These are phyloP conservation scores for Eupithecia pulchellata DNA, from an alignment of 2,888 invertebrate genomes.

Conservation along the genomic window DNA sequence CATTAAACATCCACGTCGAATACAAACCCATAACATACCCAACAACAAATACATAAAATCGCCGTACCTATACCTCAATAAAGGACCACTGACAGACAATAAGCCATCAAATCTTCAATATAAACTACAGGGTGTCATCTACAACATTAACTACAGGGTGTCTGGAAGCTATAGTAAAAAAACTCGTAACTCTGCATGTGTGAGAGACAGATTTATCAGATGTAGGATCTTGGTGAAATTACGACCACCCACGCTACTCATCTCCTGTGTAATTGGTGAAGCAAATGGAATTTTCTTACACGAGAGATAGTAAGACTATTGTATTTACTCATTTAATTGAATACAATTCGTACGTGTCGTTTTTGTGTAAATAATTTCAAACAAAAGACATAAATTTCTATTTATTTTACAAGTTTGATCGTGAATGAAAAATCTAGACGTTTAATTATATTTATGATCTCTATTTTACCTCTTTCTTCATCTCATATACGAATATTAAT, in stretches of 20 bases:
- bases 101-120: constrained; percentile 15
- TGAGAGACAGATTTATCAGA: not conserved
- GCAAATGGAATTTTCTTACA: not conserved
- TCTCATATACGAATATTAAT: not conserved
- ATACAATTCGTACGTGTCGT: no score
- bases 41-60: constrained; percentile 1
- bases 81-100: constrained; percentile 11
- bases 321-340: no score
- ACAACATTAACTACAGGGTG: constrained; percentile 11
- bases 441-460: no score
- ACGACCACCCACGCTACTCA: constrained; percentile 2
- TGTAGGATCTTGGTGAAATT: not conserved
- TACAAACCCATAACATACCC: not conserved
- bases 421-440: no score
- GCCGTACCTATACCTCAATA: not conserved
- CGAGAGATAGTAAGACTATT: no score
- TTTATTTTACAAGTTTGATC: no score
- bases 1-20: not conserved
- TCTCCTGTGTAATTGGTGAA: not conserved
- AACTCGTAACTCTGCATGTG: not conserved
- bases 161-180: not conserved
- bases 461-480: not conserved
- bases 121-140: not conserved
- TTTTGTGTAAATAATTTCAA: no score
- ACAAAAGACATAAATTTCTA: no score